These are phyloP conservation scores for Onychostoma macrolepis DNA, from an alignment of 2,113 vertebrate genomes.

Conservation along the genomic window DNA sequence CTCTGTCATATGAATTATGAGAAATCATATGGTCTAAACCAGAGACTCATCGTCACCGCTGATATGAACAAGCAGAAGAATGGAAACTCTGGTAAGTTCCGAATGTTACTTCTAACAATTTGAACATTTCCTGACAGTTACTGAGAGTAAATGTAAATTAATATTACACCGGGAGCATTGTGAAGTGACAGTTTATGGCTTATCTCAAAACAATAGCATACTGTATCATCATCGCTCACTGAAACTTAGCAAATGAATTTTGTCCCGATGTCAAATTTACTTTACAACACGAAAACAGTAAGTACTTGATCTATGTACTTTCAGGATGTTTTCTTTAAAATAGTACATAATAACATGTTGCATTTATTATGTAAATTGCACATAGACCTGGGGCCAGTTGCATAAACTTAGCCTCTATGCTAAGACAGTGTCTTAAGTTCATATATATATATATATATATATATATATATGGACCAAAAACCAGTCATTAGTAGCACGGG, in stretches of 20 bases:
- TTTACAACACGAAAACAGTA: neutral
- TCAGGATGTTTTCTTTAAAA: neutral
- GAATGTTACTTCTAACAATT: neutral
- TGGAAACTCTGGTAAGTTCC: neutral
- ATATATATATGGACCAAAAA: too few species aligned
- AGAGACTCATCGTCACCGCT: neutral
- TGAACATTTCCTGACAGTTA: neutral
- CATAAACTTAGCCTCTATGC: too few species aligned
- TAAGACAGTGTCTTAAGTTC: too few species aligned
- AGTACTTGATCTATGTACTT: neutral
- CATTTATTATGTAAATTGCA: neutral
- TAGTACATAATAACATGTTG: neutral
- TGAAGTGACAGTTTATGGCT: neutral
- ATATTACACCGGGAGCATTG: neutral
- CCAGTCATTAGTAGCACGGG: too few species aligned
- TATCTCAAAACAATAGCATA: neutral
- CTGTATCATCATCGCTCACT: neutral
- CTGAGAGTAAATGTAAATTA: neutral
- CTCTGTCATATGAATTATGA: slow-evolving; percentile 2
- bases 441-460: too few species aligned
- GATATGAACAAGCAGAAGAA: neutral
- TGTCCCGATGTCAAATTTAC: neutral
- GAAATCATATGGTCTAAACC: neutral
- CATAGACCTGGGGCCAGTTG: too few species aligned
- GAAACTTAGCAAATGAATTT: neutral